phyloP scores from a whole-genome alignment of 2,113 vertebrate species.

The Myotis brandtii region DNA sequence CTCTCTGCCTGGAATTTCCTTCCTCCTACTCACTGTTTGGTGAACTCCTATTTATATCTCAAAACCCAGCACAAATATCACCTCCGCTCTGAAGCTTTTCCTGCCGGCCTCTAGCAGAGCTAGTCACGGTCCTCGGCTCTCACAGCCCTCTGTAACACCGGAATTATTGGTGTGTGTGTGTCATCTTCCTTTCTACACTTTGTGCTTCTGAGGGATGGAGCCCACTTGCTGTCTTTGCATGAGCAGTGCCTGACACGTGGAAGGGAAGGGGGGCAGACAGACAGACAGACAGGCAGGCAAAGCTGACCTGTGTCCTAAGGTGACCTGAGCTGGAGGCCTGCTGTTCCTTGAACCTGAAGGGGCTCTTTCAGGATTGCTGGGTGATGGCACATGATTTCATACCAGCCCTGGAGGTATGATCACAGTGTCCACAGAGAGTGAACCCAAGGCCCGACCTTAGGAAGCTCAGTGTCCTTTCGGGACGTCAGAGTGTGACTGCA shows the following conservation, averaged over 20 bases:
- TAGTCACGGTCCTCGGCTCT: not conserved
- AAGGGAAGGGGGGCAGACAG: not conserved
- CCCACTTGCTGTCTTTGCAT: not conserved
- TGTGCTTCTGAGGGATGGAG: not conserved
- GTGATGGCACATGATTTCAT: not conserved
- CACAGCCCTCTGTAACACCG: not conserved
- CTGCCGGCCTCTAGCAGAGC: not conserved
- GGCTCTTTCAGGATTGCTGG: not conserved
- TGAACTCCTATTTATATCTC: slow-evolving; percentile 1
- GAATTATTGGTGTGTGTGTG: rapidly evolving
- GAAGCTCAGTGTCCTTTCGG: not conserved
- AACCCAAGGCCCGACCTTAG: not conserved
- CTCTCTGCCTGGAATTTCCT: not conserved
- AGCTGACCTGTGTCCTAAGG: not conserved
- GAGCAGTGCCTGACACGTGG: not conserved
- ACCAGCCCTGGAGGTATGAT: too few species aligned
- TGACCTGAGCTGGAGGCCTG: not conserved
- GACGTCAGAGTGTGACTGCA: not conserved
- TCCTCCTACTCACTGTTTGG: not conserved
- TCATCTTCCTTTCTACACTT: not conserved
- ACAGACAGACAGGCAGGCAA: not conserved
- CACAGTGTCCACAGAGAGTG: not conserved
- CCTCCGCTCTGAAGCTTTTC: not conserved
- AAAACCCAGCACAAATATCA: not conserved
- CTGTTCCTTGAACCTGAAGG: not conserved